These are phyloP conservation scores for Hemicrepidius hirtus DNA, from an alignment of 2,888 invertebrate genomes.

Conservation along the genomic window DNA sequence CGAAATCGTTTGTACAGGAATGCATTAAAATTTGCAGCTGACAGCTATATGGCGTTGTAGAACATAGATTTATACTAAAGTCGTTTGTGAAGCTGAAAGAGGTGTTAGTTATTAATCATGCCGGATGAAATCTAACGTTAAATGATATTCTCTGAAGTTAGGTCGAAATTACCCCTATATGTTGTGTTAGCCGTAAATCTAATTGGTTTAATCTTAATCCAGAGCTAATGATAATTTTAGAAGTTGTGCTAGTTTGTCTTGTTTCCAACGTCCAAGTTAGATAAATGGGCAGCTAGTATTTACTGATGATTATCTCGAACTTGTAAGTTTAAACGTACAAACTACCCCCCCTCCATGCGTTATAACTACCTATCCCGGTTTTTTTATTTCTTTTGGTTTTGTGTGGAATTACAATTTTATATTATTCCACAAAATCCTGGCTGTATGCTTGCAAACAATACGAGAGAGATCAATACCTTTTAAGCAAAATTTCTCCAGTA, in stretches of 20 bases:
- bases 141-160: background rate
- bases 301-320: constrained; percentile 10
- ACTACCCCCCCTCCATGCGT: too few species aligned
- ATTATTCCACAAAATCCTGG: too few species aligned
- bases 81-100: too few species aligned
- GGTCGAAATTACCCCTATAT: background rate
- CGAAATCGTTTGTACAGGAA: too few species aligned
- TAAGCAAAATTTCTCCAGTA: background rate
- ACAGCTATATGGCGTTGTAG: too few species aligned
- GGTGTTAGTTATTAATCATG: too few species aligned
- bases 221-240: constrained; percentile 29
- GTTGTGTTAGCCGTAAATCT: constrained; percentile 15
- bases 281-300: constrained; percentile 27
- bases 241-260: constrained; percentile 23
- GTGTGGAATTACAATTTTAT: too few species aligned
- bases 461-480: background rate
- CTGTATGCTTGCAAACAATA: background rate
- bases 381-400: too few species aligned
- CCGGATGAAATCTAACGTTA: too few species aligned
- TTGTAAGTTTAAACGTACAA: background rate
- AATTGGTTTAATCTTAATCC: constrained; percentile 33
- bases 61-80: too few species aligned
- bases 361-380: too few species aligned
- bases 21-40: too few species aligned
- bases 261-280: background rate